Conservation (phyloP, 2,888 invertebrate species). For the Sarcophaga subvicina region DNA sequence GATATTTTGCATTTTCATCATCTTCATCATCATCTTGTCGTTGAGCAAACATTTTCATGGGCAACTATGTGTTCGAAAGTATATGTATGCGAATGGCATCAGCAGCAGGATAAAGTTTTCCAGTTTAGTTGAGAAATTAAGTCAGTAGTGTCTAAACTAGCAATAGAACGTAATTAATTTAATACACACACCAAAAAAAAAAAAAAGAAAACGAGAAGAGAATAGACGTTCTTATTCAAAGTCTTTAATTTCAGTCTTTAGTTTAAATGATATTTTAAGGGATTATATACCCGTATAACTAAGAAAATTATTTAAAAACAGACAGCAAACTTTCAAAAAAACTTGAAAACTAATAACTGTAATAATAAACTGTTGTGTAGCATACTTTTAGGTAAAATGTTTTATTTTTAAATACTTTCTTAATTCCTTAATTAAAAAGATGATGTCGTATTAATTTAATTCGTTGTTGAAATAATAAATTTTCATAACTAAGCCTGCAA, state of each 20-base stretch:
- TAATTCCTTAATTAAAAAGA: too few species aligned
- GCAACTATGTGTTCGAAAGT: too few species aligned
- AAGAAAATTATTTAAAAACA: too few species aligned
- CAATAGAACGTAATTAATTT: constrained; percentile 56
- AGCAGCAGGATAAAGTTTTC: constrained; percentile 60
- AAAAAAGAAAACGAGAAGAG: neutral
- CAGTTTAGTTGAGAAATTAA: constrained; percentile 49
- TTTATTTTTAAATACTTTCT: too few species aligned
- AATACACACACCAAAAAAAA: constrained; percentile 16
- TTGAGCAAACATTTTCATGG: constrained; percentile 45
- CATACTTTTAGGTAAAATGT: too few species aligned
- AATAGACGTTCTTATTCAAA: neutral
- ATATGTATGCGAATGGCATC: too few species aligned
- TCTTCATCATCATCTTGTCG: constrained; percentile 28
- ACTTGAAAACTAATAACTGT: too few species aligned
- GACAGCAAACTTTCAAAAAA: too few species aligned
- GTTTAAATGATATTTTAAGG: constrained; percentile 11
- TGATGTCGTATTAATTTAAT: too few species aligned
- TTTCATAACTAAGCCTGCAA: too few species aligned
- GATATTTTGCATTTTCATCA: constrained; percentile 1
- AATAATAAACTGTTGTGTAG: too few species aligned
- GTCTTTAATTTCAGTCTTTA: neutral
- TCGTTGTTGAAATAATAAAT: too few species aligned
- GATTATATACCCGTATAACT: neutral
- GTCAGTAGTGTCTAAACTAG: constrained; percentile 61